phyloP scores from a whole-genome alignment of 2,888 invertebrate genomes.

The Ormyrus pomaceus region DNA sequence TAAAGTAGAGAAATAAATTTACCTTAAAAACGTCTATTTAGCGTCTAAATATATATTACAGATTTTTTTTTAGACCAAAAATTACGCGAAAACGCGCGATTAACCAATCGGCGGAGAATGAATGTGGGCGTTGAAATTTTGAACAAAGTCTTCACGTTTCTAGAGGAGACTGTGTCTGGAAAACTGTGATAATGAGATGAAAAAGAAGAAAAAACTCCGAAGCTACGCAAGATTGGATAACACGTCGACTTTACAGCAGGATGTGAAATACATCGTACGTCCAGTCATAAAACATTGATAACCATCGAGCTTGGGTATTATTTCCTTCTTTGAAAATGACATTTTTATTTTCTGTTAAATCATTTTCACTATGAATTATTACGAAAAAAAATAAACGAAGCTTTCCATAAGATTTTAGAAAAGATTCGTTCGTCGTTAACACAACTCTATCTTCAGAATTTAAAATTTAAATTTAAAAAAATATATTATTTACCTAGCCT shows the following conservation, averaged over 20 bases:
- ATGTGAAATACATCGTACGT: conserved; percentile 41
- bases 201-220: conserved; percentile 1
- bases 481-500: too few relatives aligned
- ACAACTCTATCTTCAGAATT: too few relatives aligned
- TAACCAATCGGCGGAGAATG: too few relatives aligned
- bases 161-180: neutral
- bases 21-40: too few relatives aligned
- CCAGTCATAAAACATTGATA: conserved; percentile 27
- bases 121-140: too few relatives aligned
- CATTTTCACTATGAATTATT: neutral
- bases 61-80: too few relatives aligned
- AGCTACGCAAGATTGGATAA: conserved; percentile 25
- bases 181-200: conserved; percentile 27
- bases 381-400: neutral
- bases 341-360: neutral
- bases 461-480: too few relatives aligned
- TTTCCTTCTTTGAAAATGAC: conserved; percentile 21
- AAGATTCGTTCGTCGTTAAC: too few relatives aligned
- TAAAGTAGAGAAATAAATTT: too few relatives aligned
- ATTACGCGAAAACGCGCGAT: too few relatives aligned
- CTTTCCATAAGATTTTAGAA: neutral
- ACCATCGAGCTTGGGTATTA: conserved; percentile 19
- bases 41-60: too few relatives aligned
- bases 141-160: too few relatives aligned
- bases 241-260: conserved; percentile 32